These are phyloP conservation scores for Erithacus rubecula DNA, from an alignment of 2,797 vertebrate species.

Conservation along the genomic window DNA sequence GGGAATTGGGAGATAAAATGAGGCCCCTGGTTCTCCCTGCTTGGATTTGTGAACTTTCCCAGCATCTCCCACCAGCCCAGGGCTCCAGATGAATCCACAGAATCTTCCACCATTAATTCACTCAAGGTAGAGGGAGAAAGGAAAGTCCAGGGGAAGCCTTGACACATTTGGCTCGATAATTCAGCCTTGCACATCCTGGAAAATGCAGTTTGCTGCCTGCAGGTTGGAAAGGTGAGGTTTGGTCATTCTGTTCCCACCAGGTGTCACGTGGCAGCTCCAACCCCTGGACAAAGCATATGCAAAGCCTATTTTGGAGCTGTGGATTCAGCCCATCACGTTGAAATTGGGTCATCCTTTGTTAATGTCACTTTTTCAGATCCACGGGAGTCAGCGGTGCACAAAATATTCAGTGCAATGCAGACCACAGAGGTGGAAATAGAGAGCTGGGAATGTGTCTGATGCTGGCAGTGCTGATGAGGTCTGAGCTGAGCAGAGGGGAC, in stretches of 20 bases:
- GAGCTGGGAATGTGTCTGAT: background rate
- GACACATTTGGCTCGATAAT: background rate
- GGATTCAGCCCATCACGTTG: background rate
- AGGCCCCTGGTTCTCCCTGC: background rate
- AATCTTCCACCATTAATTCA: background rate
- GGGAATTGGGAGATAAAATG: background rate
- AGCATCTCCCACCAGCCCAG: background rate
- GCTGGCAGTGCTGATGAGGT: accelerated
- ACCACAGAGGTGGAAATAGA: background rate
- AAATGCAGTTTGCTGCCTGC: background rate
- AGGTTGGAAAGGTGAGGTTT: background rate
- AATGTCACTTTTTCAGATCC: background rate
- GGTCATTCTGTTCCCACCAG: accelerated
- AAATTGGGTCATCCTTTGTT: slow-evolving; percentile 60
- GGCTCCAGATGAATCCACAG: background rate
- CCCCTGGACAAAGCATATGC: background rate
- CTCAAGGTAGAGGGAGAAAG: background rate
- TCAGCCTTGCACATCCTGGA: background rate
- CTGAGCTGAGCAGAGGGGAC: background rate
- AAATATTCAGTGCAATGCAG: background rate
- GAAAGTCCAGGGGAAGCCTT: background rate
- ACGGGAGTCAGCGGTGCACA: background rate
- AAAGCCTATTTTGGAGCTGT: background rate
- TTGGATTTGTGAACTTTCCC: background rate
- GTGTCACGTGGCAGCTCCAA: background rate